Conservation (phyloP, 2,888 invertebrate genomes). For the Drosophila antonietae region DNA sequence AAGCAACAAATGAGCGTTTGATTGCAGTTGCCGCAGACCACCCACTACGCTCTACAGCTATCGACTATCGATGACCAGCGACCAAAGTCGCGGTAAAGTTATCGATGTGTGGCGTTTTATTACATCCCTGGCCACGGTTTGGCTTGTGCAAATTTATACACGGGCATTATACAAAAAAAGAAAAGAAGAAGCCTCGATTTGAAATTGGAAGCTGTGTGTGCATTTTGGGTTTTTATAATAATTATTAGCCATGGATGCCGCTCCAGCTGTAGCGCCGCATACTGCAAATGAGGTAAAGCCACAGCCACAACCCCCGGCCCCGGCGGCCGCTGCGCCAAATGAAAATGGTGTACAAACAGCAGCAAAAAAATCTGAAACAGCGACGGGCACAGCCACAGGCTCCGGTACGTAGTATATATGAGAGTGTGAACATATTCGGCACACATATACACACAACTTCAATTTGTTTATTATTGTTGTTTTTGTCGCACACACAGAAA, state of each 20-base stretch:
- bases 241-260: constrained; percentile 64
- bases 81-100: constrained; percentile 23
- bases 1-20: constrained; percentile 60
- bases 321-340: constrained; percentile 61
- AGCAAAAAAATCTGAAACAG: constrained; percentile 71
- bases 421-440: constrained; percentile 1
- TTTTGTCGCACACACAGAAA: constrained; percentile 32
- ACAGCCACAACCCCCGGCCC: constrained; percentile 59
- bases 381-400: constrained; percentile 35
- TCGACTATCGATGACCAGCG: constrained; percentile 32
- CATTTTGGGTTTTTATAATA: constrained; percentile 33
- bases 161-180: constrained; percentile 49
- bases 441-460: not conserved
- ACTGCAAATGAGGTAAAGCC: constrained; percentile 51
- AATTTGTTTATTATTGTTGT: constrained; percentile 38
- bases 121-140: constrained; percentile 63
- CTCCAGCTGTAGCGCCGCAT: constrained; percentile 51
- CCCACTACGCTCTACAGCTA: constrained; percentile 45
- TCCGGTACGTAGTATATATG: constrained; percentile 38
- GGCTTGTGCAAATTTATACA: constrained; percentile 65
- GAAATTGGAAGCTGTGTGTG: constrained; percentile 49
- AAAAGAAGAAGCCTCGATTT: constrained; percentile 53
- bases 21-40: constrained; percentile 51
- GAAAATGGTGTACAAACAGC: constrained; percentile 80
- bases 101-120: constrained; percentile 60